These are phyloP conservation scores for Carapus acus DNA, from an alignment of 2,797 vertebrate species.

Conservation along the genomic window DNA sequence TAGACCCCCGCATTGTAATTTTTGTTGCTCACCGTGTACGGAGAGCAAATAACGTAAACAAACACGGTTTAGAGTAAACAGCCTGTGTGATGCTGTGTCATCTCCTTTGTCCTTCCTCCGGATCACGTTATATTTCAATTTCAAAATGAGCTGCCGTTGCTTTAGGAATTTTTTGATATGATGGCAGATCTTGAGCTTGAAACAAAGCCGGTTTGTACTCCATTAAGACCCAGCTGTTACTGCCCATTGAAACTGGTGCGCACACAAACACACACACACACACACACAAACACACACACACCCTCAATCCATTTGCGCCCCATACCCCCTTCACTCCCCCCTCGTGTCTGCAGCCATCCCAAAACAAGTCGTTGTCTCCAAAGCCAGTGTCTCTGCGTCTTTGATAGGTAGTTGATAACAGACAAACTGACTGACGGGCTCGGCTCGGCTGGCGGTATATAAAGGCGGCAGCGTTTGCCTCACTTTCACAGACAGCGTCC, in stretches of 20 bases:
- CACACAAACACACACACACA: no score
- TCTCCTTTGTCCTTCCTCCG: no score
- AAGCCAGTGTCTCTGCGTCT: slow-evolving; percentile 70
- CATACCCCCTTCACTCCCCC: slow-evolving; percentile 30
- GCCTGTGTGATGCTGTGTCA: no score
- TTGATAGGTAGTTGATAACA: slow-evolving; percentile 77
- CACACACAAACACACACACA: slow-evolving; percentile 19
- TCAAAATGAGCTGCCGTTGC: neutral
- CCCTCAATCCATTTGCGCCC: slow-evolving; percentile 39
- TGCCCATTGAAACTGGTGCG: slow-evolving; percentile 43
- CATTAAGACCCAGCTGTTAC: slow-evolving; percentile 46
- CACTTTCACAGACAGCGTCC: slow-evolving; percentile 13
- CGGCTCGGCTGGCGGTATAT: slow-evolving; percentile 67
- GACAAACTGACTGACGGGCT: slow-evolving; percentile 63
- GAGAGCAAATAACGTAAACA: neutral
- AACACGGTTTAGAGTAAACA: no score
- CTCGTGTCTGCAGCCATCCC: slow-evolving; percentile 65
- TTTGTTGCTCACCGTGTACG: neutral
- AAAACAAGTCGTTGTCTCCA: slow-evolving; percentile 74
- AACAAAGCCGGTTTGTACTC: slow-evolving; percentile 9
- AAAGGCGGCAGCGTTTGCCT: slow-evolving; percentile 46
- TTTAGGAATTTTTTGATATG: neutral
- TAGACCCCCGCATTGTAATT: neutral
- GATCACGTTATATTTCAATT: no score
- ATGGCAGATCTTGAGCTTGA: neutral